Base-by-base conservation (phyloP, 2,797 vertebrate genomes). In the Telmatherina bonti region DNA sequence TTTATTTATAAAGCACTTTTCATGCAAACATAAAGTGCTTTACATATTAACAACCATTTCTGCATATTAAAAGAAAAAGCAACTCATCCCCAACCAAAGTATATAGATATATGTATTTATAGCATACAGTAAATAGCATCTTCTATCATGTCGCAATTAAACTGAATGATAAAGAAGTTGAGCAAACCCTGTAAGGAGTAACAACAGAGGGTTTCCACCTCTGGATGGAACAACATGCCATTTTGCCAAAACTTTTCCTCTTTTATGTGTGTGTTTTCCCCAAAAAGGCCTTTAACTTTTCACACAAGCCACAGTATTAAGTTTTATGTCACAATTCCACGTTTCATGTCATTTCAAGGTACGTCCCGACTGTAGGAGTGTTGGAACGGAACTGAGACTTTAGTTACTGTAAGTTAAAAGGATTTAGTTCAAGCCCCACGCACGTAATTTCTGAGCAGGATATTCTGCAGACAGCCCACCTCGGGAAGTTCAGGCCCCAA, bases 301-400 rank as follows among this genome's bases (percentile, higher is more conserved):
- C 20, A 54, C 36, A 45, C 52, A 61, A 67, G n/a, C 12, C 56
- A 16, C 43, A 56, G 59, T 26, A 30, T 75, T 20, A 38, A 18
- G 20, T 45, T 82, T 76, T 35, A 60, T 26, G 13, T 31, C 16
- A 36, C 24, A 29, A 31, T 33, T 76, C 57, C 47, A 70, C 66
- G 24, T 81, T 75, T 76, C 52, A 36, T 71, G 72, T 79, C 45
- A 41, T 45, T 71, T 70, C 30, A 60, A 47, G 73, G 75, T 45
- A 0, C 57, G 29, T 31, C 52, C 13, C 13, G n/a, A 16, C 38
- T 72, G 87, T 86, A 85, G 87, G 87, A 70, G 82, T 85, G 68
- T 71, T 86, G 82, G 82, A 87, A 65, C 69, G 62, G 87, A 88
- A 83, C 41, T 63, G 51, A 54, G 64, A 74, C 74, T 81, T 65